phyloP scores from a whole-genome alignment of 2,113 vertebrate genomes.

The Ancistrus triradiatus region DNA sequence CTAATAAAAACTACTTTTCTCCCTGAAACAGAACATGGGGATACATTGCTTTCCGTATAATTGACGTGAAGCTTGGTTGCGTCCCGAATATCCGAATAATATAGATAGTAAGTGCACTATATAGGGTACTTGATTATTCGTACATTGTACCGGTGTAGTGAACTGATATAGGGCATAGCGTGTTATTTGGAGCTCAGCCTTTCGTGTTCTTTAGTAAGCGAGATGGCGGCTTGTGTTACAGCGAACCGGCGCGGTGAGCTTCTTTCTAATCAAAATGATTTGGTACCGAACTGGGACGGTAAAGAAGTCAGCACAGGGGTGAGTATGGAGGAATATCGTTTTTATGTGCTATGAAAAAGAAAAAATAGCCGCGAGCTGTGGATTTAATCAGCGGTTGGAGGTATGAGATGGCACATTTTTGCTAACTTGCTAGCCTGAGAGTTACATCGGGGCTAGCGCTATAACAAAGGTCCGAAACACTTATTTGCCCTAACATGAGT shows the following conservation, averaged over 20 bases:
- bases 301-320: constrained; percentile 77
- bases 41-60: no score
- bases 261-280: constrained; percentile 39
- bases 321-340: constrained; percentile 24
- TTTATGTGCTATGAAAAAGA: rapidly evolving
- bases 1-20: no score
- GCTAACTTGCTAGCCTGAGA: background rate
- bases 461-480: no score
- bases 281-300: constrained; percentile 60
- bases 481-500: no score
- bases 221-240: constrained; percentile 59
- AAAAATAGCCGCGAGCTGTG: background rate
- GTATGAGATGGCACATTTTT: background rate
- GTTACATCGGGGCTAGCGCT: no score
- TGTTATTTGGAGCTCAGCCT: background rate
- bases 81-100: no score
- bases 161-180: background rate
- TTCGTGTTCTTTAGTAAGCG: background rate
- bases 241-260: constrained; percentile 20
- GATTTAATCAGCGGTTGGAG: background rate
- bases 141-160: background rate
- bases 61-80: no score
- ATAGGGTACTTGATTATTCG: background rate
- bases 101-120: no score
- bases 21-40: background rate